A percentile compares a stretch with the other conserved stretches of the same genome.
These are phyloP conservation scores for Sinocyclocheilus anophthalmus DNA, from an alignment of 2,113 vertebrate genomes.

Conservation along the genomic window DNA sequence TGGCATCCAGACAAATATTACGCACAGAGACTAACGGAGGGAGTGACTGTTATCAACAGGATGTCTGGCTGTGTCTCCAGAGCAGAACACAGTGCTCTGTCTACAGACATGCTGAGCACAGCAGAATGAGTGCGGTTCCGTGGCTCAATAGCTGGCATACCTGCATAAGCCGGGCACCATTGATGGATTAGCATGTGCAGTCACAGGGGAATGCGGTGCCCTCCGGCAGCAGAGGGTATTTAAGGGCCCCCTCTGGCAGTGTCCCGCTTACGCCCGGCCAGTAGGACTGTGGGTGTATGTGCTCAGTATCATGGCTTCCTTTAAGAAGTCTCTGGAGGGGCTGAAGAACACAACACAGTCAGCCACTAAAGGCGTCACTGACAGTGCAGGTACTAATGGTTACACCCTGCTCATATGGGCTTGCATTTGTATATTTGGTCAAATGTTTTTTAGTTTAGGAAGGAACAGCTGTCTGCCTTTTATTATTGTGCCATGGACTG, in stretches of 20 bases:
- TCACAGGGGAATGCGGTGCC: conserved; percentile 65
- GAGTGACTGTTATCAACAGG: conserved; percentile 51
- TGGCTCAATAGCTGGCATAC: conserved; percentile 65
- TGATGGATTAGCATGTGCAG: conserved; percentile 68
- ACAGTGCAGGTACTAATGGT: conserved; percentile 70
- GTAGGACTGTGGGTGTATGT: conserved; percentile 39
- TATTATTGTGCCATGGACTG: not conserved
- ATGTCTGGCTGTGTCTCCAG: conserved; percentile 26
- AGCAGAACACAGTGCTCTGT: conserved; percentile 3
- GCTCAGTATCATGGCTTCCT: conserved; percentile 69
- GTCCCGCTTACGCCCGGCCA: conserved; percentile 35
- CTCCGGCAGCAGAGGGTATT: conserved; percentile 68
- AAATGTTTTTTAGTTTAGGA: not conserved
- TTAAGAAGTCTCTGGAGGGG: conserved; percentile 75
- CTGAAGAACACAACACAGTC: conserved; percentile 70
- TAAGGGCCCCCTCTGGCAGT: conserved; percentile 57
- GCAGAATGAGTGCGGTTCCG: conserved; percentile 48
- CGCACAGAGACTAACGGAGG: not conserved
- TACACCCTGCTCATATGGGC: not conserved
- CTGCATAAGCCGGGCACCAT: conserved; percentile 64
- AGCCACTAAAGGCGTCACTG: conserved; percentile 68
- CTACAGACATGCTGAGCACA: conserved; percentile 69
- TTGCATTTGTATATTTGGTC: not conserved
- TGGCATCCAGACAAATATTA: not conserved
- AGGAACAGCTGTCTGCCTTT: not conserved